Base-by-base conservation (phyloP, 2,113 vertebrate species). In the Laterallus jamaicensis region DNA sequence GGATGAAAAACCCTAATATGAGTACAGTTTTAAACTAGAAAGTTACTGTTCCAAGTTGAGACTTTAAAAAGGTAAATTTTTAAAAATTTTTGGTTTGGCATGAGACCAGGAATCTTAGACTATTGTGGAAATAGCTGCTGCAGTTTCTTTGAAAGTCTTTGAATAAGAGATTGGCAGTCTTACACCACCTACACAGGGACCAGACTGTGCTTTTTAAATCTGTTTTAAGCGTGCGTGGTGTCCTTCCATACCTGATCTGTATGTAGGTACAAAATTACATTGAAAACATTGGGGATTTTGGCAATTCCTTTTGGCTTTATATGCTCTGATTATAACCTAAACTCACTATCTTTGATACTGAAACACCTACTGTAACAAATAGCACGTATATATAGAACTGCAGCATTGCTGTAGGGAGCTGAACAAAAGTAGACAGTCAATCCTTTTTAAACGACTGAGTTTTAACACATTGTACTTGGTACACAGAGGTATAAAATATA, bases 181-280 rank as follows among this genome's bases (percentile, higher is more conserved):
- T 84, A 49, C 22, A 70, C 15, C 12, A 75, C 85, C 73, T 78
- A 54, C 80, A 17, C 52, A 71, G 62, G 11, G 12, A 84, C 21
- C n/a, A 70, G 37, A 69, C 10, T 67, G 25, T 92, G 67, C 60
- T 81, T 92, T 91, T 75, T 32, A 83, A 86, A 59, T 88, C 69
- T 70, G 11, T 40, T 95, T 86, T 52, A 81, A 80, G 20, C 17
- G 15, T 66, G 13, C 0, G 0, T 86, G 60, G 22, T 74, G 35
- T 88, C 35, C n/a, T 26, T 67, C 32, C 26, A 9, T 69, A 67
- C 56, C 86, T 86, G 29, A 68, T 75, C 35, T 63, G 15, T 50
- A 6, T 37, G 17, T 31, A 73, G 64, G 29, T 77, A 44, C 52
- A 81, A 77, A 93, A 68, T 49, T 49, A 28, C 92, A 17, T n/a